Conservation (phyloP, 2,113 vertebrate genomes). For the Eptesicus fuscus region DNA sequence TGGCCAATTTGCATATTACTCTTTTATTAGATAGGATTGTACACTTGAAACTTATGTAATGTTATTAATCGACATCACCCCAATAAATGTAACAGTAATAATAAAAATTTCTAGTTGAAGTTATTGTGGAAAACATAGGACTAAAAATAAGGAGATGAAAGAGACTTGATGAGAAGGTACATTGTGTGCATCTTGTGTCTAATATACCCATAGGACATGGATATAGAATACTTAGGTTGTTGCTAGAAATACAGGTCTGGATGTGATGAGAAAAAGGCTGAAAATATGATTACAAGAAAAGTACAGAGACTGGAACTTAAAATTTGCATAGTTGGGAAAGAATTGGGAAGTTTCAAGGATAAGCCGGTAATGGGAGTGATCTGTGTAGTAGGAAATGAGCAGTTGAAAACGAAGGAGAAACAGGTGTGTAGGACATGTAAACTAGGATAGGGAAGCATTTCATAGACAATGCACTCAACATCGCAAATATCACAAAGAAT, state of each 20-base stretch:
- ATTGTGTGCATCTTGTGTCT: not conserved
- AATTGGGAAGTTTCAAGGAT: not conserved
- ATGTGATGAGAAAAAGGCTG: not conserved
- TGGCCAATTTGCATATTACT: no score
- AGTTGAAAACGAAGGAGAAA: not conserved
- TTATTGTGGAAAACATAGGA: not conserved
- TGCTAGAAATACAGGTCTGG: not conserved
- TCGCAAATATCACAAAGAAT: not conserved
- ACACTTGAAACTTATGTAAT: not conserved
- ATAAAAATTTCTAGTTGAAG: not conserved
- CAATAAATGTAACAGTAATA: not conserved
- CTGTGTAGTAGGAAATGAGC: not conserved
- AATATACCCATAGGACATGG: not conserved
- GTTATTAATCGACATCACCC: not conserved
- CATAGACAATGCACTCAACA: not conserved
- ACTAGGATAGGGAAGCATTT: not conserved
- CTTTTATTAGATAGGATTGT: not conserved
- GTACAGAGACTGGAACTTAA: not conserved
- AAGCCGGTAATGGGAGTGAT: not conserved
- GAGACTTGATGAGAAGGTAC: not conserved
- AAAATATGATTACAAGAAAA: not conserved
- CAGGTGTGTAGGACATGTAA: not conserved
- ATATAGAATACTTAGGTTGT: not conserved
- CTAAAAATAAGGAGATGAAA: not conserved
- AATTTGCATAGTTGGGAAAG: not conserved